Evolutionary conservation across 30 jellyfish, hydroid and myxozoan species (phyloP), one percentile per base, ranked within the genome.

Genomic region (Catostylus mosaicus): DNA sequence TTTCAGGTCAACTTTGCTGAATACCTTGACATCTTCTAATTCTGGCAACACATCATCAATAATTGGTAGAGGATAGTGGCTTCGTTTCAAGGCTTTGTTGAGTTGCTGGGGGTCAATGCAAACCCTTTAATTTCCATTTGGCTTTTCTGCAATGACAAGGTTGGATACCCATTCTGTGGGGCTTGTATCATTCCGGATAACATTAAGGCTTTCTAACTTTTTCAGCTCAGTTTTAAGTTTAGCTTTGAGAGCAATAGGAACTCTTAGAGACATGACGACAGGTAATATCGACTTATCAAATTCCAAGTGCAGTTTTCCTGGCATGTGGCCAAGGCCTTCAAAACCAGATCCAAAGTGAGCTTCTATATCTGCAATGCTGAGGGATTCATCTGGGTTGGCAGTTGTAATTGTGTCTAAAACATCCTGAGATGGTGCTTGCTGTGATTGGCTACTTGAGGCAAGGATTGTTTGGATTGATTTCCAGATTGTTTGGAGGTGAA

Each of bases 291-390:
- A 27, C 6, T 32, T 36, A 30, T 67, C 63, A 67, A 67, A 16
- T 3, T 67, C 80, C 12, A 67, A 35, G 70, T 40, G 70, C 24
- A 72, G 70, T 72, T 38, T 38, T 43, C 84, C 69, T 38, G 84
- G 70, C 47, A 72, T 72, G 45, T 72, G 84, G 9, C 84, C 84
- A 61, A 72, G 48, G 32, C 84, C 84, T 45, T 72, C 71, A 45
- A 72, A 45, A 5, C 37, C 70, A 72, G 37, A 69, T 9, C 70
- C 70, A 72, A 30, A 68, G 37, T 38, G 60, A 19, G 11, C 19
- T 19, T 46, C 60, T 46, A 46, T 46, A 46, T 46, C 60, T 46
- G 60, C 60, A 46, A 46, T 46, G 19, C 60, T 46, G 60, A 46
- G 60, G n/a, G n/a, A n/a, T n/a, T n/a, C n/a, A n/a, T n/a, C n/a